Conservation (phyloP, 2,797 vertebrate species). For the Kryptopterus vitreolus region DNA sequence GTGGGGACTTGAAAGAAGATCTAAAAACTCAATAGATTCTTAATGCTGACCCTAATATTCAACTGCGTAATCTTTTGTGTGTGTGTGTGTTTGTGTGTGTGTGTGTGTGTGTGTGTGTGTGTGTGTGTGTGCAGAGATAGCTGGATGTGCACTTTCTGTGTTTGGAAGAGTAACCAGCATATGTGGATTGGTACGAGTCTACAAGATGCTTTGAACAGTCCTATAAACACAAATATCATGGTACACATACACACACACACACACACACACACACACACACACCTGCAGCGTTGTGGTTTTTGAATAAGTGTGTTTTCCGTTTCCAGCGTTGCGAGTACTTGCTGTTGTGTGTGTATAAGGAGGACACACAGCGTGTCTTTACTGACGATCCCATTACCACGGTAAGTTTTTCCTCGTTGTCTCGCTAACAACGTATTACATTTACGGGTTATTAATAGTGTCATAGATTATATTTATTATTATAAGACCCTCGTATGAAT, state of each 20-base stretch:
- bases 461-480: neutral
- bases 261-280: constrained; percentile 22
- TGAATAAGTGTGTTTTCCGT: constrained; percentile 21
- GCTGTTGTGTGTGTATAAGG: constrained; percentile 43
- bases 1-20: neutral
- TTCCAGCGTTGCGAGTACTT: constrained; percentile 52
- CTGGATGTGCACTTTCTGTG: constrained; percentile 73
- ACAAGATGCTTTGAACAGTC: constrained; percentile 25
- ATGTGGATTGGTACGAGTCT: constrained; percentile 42
- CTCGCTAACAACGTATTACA: neutral
- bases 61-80: neutral
- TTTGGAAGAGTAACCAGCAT: constrained; percentile 47
- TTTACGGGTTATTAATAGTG: no score
- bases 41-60: neutral
- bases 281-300: neutral
- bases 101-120: constrained; percentile 26
- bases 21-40: neutral
- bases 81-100: neutral
- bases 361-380: constrained; percentile 35
- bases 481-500: neutral
- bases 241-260: constrained; percentile 47
- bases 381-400: constrained; percentile 11
- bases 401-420: constrained; percentile 25
- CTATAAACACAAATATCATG: constrained; percentile 49
- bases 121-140: constrained; percentile 55